Evolutionary conservation across 2,113 vertebrate genomes (phyloP).

Genomic region (Alectura lathami): DNA sequence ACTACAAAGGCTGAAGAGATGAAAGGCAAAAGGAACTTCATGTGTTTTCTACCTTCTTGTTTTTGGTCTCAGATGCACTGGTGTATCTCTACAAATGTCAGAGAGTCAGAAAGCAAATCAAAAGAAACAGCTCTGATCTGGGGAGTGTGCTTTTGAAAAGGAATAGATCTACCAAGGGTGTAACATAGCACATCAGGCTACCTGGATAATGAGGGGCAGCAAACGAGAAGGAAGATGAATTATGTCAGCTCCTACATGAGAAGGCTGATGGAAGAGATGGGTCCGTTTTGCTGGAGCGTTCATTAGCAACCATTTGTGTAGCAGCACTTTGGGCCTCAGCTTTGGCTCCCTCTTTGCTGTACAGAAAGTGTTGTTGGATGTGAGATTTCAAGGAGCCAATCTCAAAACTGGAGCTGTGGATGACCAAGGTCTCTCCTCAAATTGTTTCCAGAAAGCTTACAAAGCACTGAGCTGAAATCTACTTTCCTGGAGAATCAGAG

Average conservation of each 20-base stretch:
- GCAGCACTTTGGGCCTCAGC: background rate
- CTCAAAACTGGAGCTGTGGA: background rate
- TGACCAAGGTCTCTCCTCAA: background rate
- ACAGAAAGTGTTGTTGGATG: background rate
- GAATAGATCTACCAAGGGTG: conserved; percentile 7
- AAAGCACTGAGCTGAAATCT: background rate
- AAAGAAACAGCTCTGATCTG: conserved; percentile 54
- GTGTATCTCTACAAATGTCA: conserved; percentile 34
- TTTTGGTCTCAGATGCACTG: conserved; percentile 40
- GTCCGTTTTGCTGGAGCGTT: background rate
- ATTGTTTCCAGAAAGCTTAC: background rate
- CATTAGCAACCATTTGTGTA: conserved; percentile 3
- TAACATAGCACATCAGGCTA: conserved; percentile 53
- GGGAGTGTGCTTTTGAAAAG: conserved; percentile 18
- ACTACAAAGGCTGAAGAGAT: conserved; percentile 70
- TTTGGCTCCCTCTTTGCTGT: background rate
- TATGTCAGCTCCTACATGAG: conserved; percentile 23
- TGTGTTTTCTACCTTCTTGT: conserved; percentile 42
- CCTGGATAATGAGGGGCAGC: conserved; percentile 54
- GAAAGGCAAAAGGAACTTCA: conserved; percentile 58
- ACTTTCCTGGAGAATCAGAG: background rate
- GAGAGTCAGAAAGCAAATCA: conserved; percentile 56
- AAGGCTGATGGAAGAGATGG: conserved; percentile 30
- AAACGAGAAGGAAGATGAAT: conserved; percentile 44
- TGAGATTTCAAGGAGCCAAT: background rate